A percentile compares a stretch with the other conserved stretches of the same genome.
Evolutionary conservation across 2,797 vertebrate genomes (phyloP).

Genomic region (Poeciliopsis turneri): DNA sequence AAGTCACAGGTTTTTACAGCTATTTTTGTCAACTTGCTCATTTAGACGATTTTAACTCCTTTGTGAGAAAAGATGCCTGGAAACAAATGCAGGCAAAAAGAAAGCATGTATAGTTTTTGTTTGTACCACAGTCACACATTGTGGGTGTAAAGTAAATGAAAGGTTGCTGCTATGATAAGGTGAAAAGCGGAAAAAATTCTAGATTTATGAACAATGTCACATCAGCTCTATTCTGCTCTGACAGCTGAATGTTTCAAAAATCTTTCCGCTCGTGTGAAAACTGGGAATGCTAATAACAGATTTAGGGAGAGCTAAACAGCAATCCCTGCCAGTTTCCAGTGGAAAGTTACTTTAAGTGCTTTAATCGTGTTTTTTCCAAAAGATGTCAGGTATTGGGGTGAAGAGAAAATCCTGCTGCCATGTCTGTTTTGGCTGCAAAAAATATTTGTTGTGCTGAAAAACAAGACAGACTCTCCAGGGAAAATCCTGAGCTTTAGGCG

Average conservation of each 20-base stretch:
- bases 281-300: not conserved
- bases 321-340: not conserved
- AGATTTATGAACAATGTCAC: not conserved
- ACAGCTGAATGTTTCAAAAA: not conserved
- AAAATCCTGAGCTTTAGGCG: slow-evolving; percentile 13
- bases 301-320: not conserved
- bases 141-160: not conserved
- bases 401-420: not conserved
- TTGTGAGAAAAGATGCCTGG: not conserved
- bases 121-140: not conserved
- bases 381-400: not conserved
- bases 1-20: not conserved
- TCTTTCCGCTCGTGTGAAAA: not conserved
- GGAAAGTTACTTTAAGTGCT: not conserved
- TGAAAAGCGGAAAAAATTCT: not conserved
- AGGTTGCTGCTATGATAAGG: not conserved
- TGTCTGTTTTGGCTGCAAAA: slow-evolving; percentile 16
- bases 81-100: not conserved
- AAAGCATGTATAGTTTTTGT: not conserved
- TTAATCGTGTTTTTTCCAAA: not conserved
- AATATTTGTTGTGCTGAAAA: slow-evolving; percentile 37
- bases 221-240: not conserved
- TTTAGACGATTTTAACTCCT: not conserved
- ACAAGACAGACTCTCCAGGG: not conserved
- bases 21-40: not conserved